Evolutionary conservation across 2,797 vertebrate genomes (phyloP), one percentile per base, ranked within the genome.

Genomic region (Gymnopithys bicolor): DNA sequence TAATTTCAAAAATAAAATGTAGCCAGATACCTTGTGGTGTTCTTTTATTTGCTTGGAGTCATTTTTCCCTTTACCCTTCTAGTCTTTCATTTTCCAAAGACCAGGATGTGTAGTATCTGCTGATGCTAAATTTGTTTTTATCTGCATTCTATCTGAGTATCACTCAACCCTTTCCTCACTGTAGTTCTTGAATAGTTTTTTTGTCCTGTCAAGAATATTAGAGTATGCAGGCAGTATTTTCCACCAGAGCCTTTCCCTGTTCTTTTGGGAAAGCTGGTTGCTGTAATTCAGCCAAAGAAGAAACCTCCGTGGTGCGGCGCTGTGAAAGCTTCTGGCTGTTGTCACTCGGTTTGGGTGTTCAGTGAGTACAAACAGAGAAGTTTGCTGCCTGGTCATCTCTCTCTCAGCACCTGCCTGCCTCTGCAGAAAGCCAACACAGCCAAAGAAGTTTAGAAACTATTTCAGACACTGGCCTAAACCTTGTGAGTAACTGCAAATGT

Each of bases 1-100:
- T 97, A 95, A 97, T 94, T 97, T 79, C 58, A 94, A 83, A 98
- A 97, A 97, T 96, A 96, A 96, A 98, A 97, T 95, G 94, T 92
- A 97, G 92, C 95, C 92, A 80, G 91, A 90, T 96, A 93, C 78
- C 55, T 90, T 94, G 77, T 96, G 84, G 81, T 92, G 69, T 56
- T 94, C 87, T 79, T 94, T 95, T 73, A 69, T 91, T 95, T 91
- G 39, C 87, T 88, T 96, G 62, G 53, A 94, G 66, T 93, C 87
- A 24, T 70, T 94, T 95, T 96, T 77, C 68, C 68, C 75, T 86
- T 93, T 78, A 69, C 53, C 49, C 22, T 73, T 62, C 74, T 76
- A 75, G 82, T 71, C 62, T 87, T 70, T 66, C 41, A 27, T 70
- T 74, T 43, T 43, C 41, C 41, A 35, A 89, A 87, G 84, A 84